Evolutionary conservation across 2,797 vertebrate genomes (phyloP), one percentile per base, ranked within the genome.

Genomic region (Tachyglossus aculeatus): DNA sequence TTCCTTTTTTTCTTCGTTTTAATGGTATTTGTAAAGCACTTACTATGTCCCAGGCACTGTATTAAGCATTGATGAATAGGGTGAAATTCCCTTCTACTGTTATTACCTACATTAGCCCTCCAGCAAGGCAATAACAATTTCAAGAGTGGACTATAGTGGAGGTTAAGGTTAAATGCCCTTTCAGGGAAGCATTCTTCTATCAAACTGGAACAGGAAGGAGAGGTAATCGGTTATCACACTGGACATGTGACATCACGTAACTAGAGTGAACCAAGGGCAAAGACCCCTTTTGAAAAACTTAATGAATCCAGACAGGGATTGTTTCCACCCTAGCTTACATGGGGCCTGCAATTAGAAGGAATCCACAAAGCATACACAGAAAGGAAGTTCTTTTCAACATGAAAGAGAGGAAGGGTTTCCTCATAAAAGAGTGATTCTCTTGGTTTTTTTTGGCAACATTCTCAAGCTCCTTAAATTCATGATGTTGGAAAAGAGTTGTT

Each of bases 391-490:
- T 69, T 40, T 15, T 36, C 67, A 68, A 69, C 80, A 67, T 73
- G 60, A 82, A 88, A 88, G 74, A 73, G 53, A 77, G 52, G 65
- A 74, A 78, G 58, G 59, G 64, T 53, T 34, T 16, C 27, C 50
- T 82, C 79, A 41, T 43, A 22, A 73, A 78, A 60, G 57, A 65
- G 75, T 43, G 53, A 50, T 10, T 68, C 73, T 54, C 70, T 54
- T 44, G 52, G 77, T 45, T 70, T 79, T 82, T 38, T 43, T 77
- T 86, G 82, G 83, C 84, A 69, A 48, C 51, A 45, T 65, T 70
- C 45, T 43, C 76, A 44, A 72, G 74, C 38, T 81, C 68, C 66
- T 73, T 79, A 58, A 57, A 7, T 0, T 0, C 16, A 27, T 47
- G 32, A 31, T 59, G 77, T 4, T 82, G 78, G 67, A 67, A 83